Evolutionary conservation across 2,113 vertebrate species (phyloP).

Genomic region (Strix aluco): DNA sequence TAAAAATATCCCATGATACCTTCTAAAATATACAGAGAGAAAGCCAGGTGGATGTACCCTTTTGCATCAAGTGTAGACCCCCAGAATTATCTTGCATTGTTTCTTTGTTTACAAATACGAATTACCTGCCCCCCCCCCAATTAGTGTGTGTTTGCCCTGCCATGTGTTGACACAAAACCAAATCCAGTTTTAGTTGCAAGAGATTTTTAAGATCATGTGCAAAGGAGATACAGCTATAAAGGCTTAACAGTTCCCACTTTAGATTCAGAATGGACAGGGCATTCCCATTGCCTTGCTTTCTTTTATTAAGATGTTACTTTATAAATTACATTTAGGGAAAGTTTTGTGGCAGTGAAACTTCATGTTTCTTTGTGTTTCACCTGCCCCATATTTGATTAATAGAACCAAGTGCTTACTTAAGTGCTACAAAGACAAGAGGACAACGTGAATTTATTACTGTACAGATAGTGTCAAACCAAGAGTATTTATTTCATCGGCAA

Average conservation of each 20-base stretch:
- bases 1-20: background rate
- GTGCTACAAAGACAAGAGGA: background rate
- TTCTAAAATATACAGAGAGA: background rate
- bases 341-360: background rate
- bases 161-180: background rate
- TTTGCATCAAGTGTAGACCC: background rate
- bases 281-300: background rate
- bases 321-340: background rate
- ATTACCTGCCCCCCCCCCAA: background rate
- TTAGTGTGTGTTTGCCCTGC: background rate
- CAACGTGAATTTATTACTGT: background rate
- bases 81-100: background rate
- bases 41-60: background rate
- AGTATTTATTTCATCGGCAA: accelerated
- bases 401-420: background rate
- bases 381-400: background rate
- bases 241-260: background rate
- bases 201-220: background rate
- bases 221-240: background rate
- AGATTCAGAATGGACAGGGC: background rate
- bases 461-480: background rate
- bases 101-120: background rate
- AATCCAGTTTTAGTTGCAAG: background rate
- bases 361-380: accelerated
- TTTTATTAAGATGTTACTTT: background rate